Percentiles rank a stretch among this genome's conserved stretches.
phyloP scores from a whole-genome alignment of 2,113 vertebrate species.

The Ciconia stormi region DNA sequence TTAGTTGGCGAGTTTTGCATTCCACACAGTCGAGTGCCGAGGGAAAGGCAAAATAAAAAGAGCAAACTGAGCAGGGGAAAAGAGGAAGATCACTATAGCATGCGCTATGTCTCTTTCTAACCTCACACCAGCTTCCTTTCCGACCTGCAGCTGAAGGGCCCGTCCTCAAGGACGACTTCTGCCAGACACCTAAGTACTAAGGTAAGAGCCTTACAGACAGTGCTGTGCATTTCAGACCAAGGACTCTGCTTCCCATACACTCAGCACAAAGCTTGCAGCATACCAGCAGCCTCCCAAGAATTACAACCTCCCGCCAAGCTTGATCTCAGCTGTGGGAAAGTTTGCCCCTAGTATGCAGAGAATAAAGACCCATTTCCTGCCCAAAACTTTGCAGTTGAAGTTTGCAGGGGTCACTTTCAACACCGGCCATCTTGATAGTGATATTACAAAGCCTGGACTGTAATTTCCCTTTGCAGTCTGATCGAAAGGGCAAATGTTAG shows the following conservation, averaged over 20 bases:
- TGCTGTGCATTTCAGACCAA: accelerated
- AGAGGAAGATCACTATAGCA: background rate
- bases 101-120: accelerated
- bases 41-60: background rate
- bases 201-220: background rate
- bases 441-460: background rate
- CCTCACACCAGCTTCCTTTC: background rate
- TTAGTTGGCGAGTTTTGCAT: background rate
- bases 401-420: background rate
- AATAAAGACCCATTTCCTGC: slow-evolving; percentile 45
- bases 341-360: background rate
- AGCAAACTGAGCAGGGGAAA: background rate
- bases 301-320: background rate
- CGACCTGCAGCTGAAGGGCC: background rate
- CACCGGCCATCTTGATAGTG: background rate
- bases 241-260: accelerated
- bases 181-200: background rate
- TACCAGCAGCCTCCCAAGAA: slow-evolving; percentile 12
- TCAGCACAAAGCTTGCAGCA: background rate
- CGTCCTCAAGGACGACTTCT: background rate
- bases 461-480: background rate
- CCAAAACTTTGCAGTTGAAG: background rate
- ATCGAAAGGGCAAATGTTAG: slow-evolving; percentile 30
- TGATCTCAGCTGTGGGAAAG: slow-evolving; percentile 29
- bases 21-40: background rate